phyloP scores from a whole-genome alignment of 2,113 vertebrate species.

The Salvelinus fontinalis region DNA sequence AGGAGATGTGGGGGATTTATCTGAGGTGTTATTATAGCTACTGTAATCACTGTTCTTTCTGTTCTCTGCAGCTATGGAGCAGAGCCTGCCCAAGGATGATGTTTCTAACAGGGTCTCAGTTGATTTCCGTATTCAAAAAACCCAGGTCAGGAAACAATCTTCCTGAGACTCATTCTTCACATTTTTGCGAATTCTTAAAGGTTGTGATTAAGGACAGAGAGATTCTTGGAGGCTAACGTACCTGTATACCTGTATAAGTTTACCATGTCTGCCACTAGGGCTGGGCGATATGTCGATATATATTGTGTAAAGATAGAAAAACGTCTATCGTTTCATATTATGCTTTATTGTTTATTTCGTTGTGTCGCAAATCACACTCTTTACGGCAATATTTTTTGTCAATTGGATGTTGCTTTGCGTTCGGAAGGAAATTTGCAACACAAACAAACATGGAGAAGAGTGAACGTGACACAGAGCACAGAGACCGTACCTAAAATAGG shows the following conservation, averaged over 20 bases:
- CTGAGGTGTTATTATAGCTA: no score
- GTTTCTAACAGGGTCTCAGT: conserved; percentile 75
- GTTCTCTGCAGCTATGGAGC: conserved; percentile 85
- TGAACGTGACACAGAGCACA: no score
- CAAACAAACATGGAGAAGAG: no score
- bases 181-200: background rate
- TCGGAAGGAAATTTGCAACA: no score
- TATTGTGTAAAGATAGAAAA: no score
- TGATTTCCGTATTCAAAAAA: conserved; percentile 88
- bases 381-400: no score
- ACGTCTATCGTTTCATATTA: no score
- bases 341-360: background rate
- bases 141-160: conserved; percentile 79
- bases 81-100: conserved; percentile 82
- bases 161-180: background rate
- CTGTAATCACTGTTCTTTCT: background rate
- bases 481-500: no score
- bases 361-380: background rate
- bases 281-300: no score
- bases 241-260: conserved; percentile 71
- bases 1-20: no score
- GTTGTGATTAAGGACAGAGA: conserved; percentile 57
- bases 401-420: no score
- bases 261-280: background rate
- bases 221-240: background rate